A percentile compares a stretch with the other conserved stretches of the same genome.
Evolutionary conservation across 2,113 vertebrate genomes (phyloP).

Genomic region (Atrichornis clamosus): DNA sequence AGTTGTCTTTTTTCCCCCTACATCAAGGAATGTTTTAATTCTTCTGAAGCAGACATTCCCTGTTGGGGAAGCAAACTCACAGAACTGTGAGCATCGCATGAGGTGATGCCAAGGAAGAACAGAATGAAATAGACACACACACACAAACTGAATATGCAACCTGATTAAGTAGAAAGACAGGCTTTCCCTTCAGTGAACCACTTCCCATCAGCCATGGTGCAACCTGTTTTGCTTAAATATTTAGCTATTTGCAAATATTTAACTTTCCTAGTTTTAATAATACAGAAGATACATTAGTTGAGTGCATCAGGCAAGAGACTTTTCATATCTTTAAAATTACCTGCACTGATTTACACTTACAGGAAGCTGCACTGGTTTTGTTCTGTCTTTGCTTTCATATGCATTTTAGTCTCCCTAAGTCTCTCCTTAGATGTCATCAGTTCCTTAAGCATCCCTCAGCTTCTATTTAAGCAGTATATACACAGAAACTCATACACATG

Average conservation of each 20-base stretch:
- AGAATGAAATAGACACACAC: background rate
- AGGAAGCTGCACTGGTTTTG: slow-evolving; percentile 13
- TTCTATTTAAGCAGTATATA: background rate
- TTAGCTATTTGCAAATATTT: background rate
- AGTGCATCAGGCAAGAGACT: background rate
- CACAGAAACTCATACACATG: background rate
- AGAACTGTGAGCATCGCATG: background rate
- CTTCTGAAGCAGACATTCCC: background rate
- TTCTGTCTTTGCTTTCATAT: background rate
- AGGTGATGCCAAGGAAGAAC: background rate
- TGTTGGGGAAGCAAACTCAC: background rate
- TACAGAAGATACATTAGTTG: background rate
- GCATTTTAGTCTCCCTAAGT: background rate
- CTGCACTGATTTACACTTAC: background rate
- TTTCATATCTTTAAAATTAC: background rate
- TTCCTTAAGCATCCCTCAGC: background rate
- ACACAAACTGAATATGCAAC: background rate
- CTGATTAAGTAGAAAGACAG: background rate
- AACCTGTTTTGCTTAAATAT: background rate
- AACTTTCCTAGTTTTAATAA: background rate
- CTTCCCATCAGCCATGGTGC: background rate
- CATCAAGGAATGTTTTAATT: background rate
- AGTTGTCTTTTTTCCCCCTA: background rate
- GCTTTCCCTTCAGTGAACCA: background rate
- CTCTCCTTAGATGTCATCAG: background rate